These are phyloP conservation scores for Pomatostomus ruficeps DNA, from an alignment of 2,113 vertebrate species.

Conservation along the genomic window DNA sequence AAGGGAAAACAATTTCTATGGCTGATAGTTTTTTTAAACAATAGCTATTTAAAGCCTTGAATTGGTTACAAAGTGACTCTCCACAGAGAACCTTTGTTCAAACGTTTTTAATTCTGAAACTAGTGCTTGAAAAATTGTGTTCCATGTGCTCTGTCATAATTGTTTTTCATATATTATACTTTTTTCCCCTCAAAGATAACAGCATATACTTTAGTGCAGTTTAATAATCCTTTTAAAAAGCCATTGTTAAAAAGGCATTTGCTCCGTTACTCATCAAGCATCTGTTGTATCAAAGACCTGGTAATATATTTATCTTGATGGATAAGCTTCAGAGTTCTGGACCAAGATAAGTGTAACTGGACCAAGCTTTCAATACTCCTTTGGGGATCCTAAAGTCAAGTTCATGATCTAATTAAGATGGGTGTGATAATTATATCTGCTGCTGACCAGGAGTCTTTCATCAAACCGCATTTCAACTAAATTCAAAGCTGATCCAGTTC, in stretches of 20 bases:
- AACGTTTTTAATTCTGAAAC: background rate
- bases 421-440: slow-evolving; percentile 15
- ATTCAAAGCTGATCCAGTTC: slow-evolving; percentile 20
- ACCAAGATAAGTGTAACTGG: slow-evolving; percentile 9
- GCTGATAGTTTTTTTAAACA: slow-evolving; percentile 8
- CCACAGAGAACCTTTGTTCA: slow-evolving; percentile 10
- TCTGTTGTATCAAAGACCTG: background rate
- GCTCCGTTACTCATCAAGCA: background rate
- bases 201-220: background rate
- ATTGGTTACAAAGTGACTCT: slow-evolving; percentile 11
- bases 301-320: slow-evolving; percentile 3
- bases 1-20: slow-evolving; percentile 17
- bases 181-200: background rate
- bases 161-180: slow-evolving; percentile 1
- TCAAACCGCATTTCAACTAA: background rate
- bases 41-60: slow-evolving; percentile 32
- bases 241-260: background rate
- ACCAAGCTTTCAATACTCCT: background rate
- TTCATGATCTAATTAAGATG: slow-evolving; percentile 33
- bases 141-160: background rate
- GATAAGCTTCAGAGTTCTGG: slow-evolving; percentile 21
- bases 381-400: slow-evolving; percentile 10
- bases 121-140: background rate
- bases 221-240: slow-evolving; percentile 20
- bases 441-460: slow-evolving; percentile 9